Conservation (phyloP, 2,888 invertebrate genomes). For the Calliscelio sp. region DNA sequence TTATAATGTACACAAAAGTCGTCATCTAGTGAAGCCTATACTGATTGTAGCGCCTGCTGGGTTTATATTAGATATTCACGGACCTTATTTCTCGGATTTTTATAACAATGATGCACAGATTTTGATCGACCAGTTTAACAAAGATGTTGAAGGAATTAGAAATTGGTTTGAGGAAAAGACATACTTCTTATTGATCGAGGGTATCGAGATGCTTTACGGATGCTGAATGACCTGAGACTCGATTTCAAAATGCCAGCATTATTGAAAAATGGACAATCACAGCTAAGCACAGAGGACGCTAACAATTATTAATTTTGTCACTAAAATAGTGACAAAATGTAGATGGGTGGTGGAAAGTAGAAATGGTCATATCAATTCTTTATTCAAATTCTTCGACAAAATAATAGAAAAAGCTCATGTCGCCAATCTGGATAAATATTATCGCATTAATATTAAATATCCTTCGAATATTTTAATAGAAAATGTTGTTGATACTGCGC, state of each 20-base stretch:
- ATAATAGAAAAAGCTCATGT: slow-evolving; percentile 37
- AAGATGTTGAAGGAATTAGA: slow-evolving; percentile 1
- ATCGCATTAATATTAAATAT: too few species aligned
- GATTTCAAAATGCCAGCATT: slow-evolving; percentile 15
- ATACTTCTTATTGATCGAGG: slow-evolving; percentile 32
- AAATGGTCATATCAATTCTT: slow-evolving; percentile 38
- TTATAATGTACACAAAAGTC: slow-evolving; percentile 9
- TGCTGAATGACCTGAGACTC: not conserved
- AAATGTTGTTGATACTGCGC: too few species aligned
- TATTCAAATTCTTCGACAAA: not conserved
- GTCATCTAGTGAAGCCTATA: slow-evolving; percentile 6
- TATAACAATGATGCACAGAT: not conserved
- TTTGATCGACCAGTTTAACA: not conserved
- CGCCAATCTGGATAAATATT: slow-evolving; percentile 56
- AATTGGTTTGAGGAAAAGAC: slow-evolving; percentile 21
- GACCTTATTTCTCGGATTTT: slow-evolving; percentile 2
- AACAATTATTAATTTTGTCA: too few species aligned
- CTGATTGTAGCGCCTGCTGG: slow-evolving; percentile 26
- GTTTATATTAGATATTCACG: slow-evolving; percentile 30
- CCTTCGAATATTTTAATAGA: too few species aligned
- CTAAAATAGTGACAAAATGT: slow-evolving; percentile 25
- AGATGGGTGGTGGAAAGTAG: slow-evolving; percentile 51
- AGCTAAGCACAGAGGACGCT: slow-evolving; percentile 31
- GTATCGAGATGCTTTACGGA: slow-evolving; percentile 10
- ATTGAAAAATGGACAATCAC: slow-evolving; percentile 3